Conservation (phyloP, 2,113 vertebrate genomes). For the Apus apus region DNA sequence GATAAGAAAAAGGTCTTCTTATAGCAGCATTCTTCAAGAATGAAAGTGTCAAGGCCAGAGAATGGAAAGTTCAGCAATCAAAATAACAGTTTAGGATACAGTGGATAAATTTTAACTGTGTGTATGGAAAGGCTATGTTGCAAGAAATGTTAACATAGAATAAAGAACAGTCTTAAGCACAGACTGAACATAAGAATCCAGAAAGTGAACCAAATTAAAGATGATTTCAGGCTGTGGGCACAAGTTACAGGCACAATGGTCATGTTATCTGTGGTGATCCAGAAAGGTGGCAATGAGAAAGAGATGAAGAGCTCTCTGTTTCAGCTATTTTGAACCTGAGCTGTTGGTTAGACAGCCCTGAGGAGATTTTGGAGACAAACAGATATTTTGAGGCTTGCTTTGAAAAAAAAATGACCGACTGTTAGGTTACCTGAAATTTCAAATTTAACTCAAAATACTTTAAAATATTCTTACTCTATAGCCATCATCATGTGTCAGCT, state of each 20-base stretch:
- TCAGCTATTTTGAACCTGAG: constrained; percentile 42
- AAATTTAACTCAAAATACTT: constrained; percentile 80
- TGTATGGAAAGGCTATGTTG: neutral
- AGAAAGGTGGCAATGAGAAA: constrained; percentile 59
- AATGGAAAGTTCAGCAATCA: neutral
- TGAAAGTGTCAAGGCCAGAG: neutral
- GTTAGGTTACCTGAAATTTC: constrained; percentile 79
- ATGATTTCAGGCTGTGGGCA: constrained; percentile 16
- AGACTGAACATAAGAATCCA: constrained; percentile 36
- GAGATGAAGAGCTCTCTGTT: constrained; percentile 57
- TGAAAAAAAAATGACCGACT: constrained; percentile 68
- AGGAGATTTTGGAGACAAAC: constrained; percentile 51
- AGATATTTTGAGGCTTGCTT: constrained; percentile 47
- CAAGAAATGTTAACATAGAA: neutral
- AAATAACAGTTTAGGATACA: neutral
- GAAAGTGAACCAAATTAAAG: constrained; percentile 41
- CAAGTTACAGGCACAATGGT: constrained; percentile 23
- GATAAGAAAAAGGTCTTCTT: neutral
- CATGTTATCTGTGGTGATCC: constrained; percentile 7
- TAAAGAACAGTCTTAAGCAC: neutral
- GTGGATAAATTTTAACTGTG: neutral
- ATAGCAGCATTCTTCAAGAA: neutral
- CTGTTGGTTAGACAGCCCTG: constrained; percentile 45
- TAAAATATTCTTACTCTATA: constrained; percentile 85
- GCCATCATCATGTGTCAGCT: constrained; percentile 82